Percentiles rank a stretch among this genome's conserved stretches.
Conservation (phyloP, 2,113 vertebrate genomes). For the Australoheros scitulus region DNA sequence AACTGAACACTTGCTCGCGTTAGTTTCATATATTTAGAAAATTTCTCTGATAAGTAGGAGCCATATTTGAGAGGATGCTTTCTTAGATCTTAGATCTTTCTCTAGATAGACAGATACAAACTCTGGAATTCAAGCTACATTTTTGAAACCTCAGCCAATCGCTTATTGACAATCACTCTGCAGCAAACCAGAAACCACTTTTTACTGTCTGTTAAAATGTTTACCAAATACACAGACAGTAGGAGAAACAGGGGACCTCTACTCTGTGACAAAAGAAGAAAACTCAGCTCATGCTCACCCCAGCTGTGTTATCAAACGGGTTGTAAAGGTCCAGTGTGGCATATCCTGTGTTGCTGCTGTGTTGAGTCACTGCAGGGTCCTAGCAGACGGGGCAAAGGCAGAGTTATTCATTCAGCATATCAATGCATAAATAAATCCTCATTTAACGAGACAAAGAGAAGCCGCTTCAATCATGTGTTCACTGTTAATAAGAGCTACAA, state of each 20-base stretch:
- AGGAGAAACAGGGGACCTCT: not conserved
- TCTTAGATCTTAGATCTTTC: not conserved
- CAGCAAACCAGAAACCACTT: not conserved
- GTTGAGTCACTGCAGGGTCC: constrained; percentile 89
- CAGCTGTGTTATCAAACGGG: constrained; percentile 85
- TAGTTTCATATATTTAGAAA: too few species aligned
- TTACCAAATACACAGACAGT: not conserved
- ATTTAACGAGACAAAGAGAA: not conserved
- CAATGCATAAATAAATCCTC: not conserved
- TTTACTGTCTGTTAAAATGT: too few species aligned
- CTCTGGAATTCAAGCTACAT: not conserved
- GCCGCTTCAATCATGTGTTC: not conserved
- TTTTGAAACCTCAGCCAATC: too few species aligned
- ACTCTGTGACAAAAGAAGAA: not conserved
- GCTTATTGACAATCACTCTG: not conserved
- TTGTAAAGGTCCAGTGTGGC: constrained; percentile 93
- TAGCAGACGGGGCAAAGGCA: constrained; percentile 50
- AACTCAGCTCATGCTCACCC: constrained; percentile 74
- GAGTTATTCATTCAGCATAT: not conserved
- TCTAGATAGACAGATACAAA: not conserved
- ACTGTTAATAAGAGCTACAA: constrained; percentile 23
- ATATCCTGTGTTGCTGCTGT: constrained; percentile 83
- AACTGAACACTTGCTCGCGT: not conserved
- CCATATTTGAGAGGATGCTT: not conserved
- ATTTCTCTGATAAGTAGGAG: not conserved